Conservation (phyloP, 2,888 invertebrate species). For the Busseola fusca region DNA sequence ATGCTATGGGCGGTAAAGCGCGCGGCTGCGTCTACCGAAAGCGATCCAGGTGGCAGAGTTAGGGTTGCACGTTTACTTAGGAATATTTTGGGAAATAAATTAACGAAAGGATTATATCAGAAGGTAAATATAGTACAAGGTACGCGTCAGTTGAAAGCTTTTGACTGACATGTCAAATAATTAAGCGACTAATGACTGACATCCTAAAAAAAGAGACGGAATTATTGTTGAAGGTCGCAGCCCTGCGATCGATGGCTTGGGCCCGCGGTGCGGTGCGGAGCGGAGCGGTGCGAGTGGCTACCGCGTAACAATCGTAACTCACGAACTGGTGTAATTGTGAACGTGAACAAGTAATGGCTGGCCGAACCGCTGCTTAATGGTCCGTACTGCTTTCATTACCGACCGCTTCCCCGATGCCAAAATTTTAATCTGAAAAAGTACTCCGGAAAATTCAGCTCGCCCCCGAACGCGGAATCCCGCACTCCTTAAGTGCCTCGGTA, state of each 20-base stretch:
- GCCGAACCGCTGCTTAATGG: slow-evolving; percentile 77
- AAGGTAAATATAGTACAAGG: neutral
- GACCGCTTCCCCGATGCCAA: slow-evolving; percentile 75
- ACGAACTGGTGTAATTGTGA: slow-evolving; percentile 79
- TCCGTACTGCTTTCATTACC: slow-evolving; percentile 81
- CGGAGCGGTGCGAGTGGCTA: slow-evolving; percentile 52
- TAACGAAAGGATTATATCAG: neutral
- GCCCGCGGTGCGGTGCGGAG: slow-evolving; percentile 41
- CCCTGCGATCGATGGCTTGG: slow-evolving; percentile 52
- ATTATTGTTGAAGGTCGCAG: slow-evolving; percentile 55
- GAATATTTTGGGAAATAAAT: neutral
- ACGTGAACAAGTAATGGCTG: slow-evolving; percentile 80
- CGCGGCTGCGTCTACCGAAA: slow-evolving; percentile 8
- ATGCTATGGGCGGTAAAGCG: slow-evolving; percentile 34
- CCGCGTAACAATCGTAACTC: slow-evolving; percentile 75
- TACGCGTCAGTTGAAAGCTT: neutral
- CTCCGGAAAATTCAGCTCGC: slow-evolving; percentile 62
- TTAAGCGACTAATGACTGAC: slow-evolving; percentile 13
- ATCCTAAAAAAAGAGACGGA: slow-evolving; percentile 19
- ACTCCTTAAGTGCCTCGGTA: slow-evolving; percentile 75
- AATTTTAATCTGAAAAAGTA: slow-evolving; percentile 82
- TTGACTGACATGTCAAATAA: slow-evolving; percentile 14
- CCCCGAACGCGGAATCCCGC: slow-evolving; percentile 59
- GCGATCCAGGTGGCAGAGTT: neutral
- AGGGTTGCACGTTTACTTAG: slow-evolving; percentile 18